A percentile compares a stretch with the other conserved stretches of the same genome.
Conservation (phyloP, 2,113 vertebrate species). For the Pimephales promelas region DNA sequence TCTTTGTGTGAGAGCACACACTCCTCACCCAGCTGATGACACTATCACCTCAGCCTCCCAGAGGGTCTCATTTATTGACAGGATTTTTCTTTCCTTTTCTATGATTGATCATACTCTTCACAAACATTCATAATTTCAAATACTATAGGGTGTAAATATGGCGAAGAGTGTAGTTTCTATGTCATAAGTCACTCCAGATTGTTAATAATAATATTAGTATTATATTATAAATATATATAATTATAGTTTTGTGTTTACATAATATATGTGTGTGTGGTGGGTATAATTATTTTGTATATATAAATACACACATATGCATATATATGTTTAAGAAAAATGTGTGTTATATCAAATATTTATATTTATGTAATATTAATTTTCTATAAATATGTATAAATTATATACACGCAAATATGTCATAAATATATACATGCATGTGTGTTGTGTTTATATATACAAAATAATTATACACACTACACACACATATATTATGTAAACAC, state of each 20-base stretch:
- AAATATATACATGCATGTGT: too few relatives aligned
- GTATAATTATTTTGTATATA: too few relatives aligned
- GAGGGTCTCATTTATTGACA: constrained; percentile 65
- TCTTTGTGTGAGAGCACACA: constrained; percentile 45
- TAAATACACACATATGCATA: too few relatives aligned
- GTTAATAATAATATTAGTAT: not conserved
- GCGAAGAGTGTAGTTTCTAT: not conserved
- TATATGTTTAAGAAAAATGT: too few relatives aligned
- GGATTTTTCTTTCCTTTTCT: not conserved
- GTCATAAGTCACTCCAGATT: not conserved
- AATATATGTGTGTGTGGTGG: too few relatives aligned
- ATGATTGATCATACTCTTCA: constrained; percentile 12
- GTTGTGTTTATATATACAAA: too few relatives aligned
- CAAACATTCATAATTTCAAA: not conserved
- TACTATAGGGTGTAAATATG: not conserved
- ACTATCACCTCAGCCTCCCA: constrained; percentile 65
- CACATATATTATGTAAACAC: too few relatives aligned
- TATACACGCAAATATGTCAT: too few relatives aligned
- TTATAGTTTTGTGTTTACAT: not conserved
- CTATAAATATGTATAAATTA: too few relatives aligned
- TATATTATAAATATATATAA: not conserved
- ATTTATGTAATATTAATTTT: too few relatives aligned
- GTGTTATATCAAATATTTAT: too few relatives aligned
- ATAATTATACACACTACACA: too few relatives aligned
- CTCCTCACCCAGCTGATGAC: constrained; percentile 51